Base-by-base conservation (phyloP, 30 jellyfish, hydroid and myxozoan species). In the Turritopsis rubra region DNA sequence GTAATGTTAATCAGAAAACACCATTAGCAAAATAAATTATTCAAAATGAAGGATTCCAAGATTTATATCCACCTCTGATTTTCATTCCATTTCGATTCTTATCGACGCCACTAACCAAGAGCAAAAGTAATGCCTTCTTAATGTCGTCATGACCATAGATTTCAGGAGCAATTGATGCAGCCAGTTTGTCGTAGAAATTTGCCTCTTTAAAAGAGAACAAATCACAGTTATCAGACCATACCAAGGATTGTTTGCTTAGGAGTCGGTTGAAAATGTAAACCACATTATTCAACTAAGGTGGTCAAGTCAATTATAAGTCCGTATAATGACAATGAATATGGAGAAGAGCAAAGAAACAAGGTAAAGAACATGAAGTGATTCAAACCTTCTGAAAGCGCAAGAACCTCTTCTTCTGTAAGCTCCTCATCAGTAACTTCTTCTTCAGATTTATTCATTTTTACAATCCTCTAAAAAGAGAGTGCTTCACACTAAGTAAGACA, bases 51-150 rank as follows among this genome's bases (percentile, higher is more conserved):
- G 65, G 13, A 74, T n/a, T n/a, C n/a, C n/a, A n/a, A n/a, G 23
- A 16, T 31, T n/a, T 29, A 28, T 21, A 19, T 71, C 65, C 73
- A 90, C 99, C 99, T 84, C 99, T 81, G 52, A 95, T 95, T 84
- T 95, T 95, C 97, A 95, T 90, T 65, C 99, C 99, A 88, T 88
- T 88, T 31, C 96, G 96, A 66, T 90, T 88, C 72, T 85, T 80
- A 79, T 89, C 97, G 22, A 95, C 99, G 60, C 99, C 99, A 22
- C 99, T 97, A 80, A 95, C 99, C 66, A 95, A 65, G 88, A 95
- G 83, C 74, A 95, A 74, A 66, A 95, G 87, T 52, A 95, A 87
- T 4, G 99, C 99, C 52, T 95, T 95, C 84, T 95, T 95, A 71
- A 95, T 95, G 84, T 95, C 99, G 20, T 89, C 97, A 66, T 95